Base-by-base conservation (phyloP, 2,888 invertebrate genomes). In the Rhaphigaster nebulosa region DNA sequence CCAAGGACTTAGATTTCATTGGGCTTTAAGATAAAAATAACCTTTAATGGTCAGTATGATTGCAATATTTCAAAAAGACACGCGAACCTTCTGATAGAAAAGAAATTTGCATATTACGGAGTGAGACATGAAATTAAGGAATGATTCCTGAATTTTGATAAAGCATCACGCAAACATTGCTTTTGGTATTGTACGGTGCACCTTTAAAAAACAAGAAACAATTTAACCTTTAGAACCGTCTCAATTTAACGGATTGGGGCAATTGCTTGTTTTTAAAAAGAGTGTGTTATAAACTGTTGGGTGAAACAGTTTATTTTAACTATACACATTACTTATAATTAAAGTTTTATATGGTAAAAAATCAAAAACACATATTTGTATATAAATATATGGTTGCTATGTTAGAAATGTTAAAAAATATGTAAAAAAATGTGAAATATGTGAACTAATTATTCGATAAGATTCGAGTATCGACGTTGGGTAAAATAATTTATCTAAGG, bases 51-150 rank as follows among this genome's bases (percentile, higher is more conserved):
- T 10, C 8, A 76, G 70, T 76, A 76, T 76, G 70, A 76, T 76
- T 38, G 38, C 70, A 76, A 76, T 76, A 76, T 38, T 76, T 76
- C 70, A 76, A 76, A 76, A 23, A 38, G 70, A 76, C 70, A 76
- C 70, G 70, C 70, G 34, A 76, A 38, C 70, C 23, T 76, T 76
- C 20, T 38, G 70, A 76, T 76, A 76, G 70, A 76, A 38, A 20
- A 76, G 38, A 76, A 76, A 76, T 76, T 76, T 76, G 70, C 70
- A 76, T 76, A 76, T 76, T 76, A 38, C 8, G 34, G 38, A 76
- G 34, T 76, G 34, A 76, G 70, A 76, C 70, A 38, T 76, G 70
- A 76, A 76, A 76, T 76, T 76, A 76, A 76, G 70, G 5, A 76
- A 26, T 23, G 70, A 76, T 76, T 76, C 34, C 38, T 76, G 2